Evolutionary conservation across 2,888 invertebrate genomes (phyloP), one percentile per base, ranked within the genome.

Genomic region (Petrophora chlorosata): DNA sequence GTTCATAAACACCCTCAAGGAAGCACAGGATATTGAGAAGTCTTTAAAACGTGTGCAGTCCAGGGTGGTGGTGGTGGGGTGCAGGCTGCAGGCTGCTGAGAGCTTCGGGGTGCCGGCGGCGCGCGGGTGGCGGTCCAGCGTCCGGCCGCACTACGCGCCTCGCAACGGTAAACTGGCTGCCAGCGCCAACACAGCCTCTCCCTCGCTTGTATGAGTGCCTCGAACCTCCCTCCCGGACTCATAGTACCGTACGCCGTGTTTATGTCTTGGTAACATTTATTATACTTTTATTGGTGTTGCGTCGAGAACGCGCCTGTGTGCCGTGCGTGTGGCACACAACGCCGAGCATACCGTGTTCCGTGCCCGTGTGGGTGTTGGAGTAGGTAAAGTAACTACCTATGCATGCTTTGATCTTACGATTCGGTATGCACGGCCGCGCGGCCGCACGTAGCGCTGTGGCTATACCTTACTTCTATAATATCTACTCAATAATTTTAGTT

Each of bases 381-480:
- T 87, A 83, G 82, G 84, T 85, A 81, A 82, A 82, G 88, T 88
- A 70, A 74, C 65, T 75, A 85, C 83, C 85, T 84, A 87, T 83
- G 88, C 85, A 87, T 88, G 88, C 89, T 90, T 88, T 88, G 89
- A 89, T 89, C 89, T 89, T 88, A 89, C 80, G 86, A 89, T 87
- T 89, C 83, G 89, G 89, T 88, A 88, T 89, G 87, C 87, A 86
- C 85, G 85, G 85, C 80, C 82, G 85, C 83, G 76, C 85, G 70
- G 80, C 76, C 74, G 82, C 86, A 85, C 86, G 85, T 86, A 85
- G 79, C 74, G 72, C 77, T 78, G 78, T 73, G 73, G 74, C 80
- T 85, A 79, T 45, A 85, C 82, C 84, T 85, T 79, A 85, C 84
- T 82, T 79, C 82, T 82, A 85, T 84, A 83, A 84, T 86, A 81